Percentiles rank a stretch among this genome's conserved stretches.
Conservation (phyloP, 2,113 vertebrate genomes). For the Montifringilla adamsi region DNA sequence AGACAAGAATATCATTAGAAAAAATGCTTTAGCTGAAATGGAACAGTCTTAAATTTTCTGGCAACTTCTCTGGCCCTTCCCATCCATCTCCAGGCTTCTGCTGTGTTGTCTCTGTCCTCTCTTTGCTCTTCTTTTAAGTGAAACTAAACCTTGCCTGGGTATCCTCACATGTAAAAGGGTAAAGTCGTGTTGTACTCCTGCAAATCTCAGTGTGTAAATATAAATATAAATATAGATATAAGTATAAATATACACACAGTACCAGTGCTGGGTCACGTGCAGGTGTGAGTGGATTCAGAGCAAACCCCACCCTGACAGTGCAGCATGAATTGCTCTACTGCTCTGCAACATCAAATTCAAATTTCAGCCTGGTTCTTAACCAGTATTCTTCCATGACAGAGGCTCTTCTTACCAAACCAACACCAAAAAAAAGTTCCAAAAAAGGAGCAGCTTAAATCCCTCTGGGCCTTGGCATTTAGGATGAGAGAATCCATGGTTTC, state of each 20-base stretch:
- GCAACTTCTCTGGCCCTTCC: not conserved
- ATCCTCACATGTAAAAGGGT: accelerated
- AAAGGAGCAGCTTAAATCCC: not conserved
- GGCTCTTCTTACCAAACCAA: not conserved
- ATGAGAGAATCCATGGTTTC: not conserved
- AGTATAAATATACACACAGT: accelerated
- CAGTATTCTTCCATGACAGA: accelerated
- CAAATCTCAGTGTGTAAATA: no score
- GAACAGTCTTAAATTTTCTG: not conserved
- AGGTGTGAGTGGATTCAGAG: not conserved
- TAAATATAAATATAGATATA: no score
- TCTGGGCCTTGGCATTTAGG: not conserved
- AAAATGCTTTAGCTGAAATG: not conserved
- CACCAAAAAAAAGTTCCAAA: not conserved
- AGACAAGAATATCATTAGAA: no score
- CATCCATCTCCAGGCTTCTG: not conserved
- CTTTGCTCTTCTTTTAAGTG: not conserved
- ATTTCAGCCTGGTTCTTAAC: not conserved
- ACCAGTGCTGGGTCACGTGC: no score
- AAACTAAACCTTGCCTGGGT: not conserved
- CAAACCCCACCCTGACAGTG: accelerated
- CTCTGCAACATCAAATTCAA: not conserved
- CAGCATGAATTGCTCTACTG: accelerated
- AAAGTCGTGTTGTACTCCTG: accelerated
- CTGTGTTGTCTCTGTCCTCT: no score